phyloP scores from a whole-genome alignment of 2,113 vertebrate species.

The Pionites leucogaster region DNA sequence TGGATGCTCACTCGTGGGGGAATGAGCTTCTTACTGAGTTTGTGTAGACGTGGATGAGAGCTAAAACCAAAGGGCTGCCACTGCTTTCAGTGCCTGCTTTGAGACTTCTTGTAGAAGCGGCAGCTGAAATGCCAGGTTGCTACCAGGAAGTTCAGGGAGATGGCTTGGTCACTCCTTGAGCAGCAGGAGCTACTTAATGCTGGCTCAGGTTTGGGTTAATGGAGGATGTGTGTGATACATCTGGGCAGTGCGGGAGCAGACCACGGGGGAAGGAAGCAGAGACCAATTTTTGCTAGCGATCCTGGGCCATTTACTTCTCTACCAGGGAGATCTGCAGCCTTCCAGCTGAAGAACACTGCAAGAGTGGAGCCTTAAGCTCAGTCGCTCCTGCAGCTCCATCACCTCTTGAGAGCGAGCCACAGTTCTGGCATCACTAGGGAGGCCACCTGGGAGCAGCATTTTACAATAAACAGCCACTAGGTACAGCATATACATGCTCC shows the following conservation, averaged over 20 bases:
- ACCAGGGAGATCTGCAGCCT: neutral
- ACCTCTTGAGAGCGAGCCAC: neutral
- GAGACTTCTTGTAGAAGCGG: neutral
- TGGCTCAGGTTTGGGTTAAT: neutral
- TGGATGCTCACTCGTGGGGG: neutral
- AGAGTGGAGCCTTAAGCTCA: neutral
- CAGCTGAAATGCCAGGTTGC: neutral
- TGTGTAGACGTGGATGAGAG: neutral
- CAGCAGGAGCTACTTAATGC: neutral
- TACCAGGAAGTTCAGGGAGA: neutral
- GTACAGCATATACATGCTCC: accelerated
- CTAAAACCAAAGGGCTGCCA: neutral
- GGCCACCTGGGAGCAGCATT: neutral
- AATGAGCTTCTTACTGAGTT: neutral
- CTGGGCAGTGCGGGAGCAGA: neutral
- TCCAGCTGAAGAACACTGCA: neutral
- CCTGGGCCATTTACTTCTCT: neutral
- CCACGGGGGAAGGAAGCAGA: neutral
- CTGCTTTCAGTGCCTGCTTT: neutral
- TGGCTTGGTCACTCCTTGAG: neutral
- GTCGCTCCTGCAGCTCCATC: neutral
- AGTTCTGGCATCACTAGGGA: neutral
- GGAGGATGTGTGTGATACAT: neutral
- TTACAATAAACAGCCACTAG: neutral
- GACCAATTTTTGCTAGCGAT: neutral